Conservation (phyloP, 2,888 invertebrate genomes). For the Ctenicera cuprea region DNA sequence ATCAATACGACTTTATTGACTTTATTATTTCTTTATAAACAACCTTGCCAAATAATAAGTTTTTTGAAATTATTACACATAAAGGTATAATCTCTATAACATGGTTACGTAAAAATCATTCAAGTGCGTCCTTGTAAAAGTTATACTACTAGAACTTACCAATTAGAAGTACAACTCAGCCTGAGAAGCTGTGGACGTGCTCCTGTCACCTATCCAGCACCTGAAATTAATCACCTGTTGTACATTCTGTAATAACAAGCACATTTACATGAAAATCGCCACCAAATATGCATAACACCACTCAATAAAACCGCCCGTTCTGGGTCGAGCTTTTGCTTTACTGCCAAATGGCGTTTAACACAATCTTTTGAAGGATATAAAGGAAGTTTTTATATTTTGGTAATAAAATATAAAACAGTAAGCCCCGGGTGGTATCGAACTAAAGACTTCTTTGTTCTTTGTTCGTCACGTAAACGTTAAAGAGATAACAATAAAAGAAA, state of each 20-base stretch:
- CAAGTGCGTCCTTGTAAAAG: neutral
- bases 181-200: constrained; percentile 32
- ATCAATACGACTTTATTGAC: neutral
- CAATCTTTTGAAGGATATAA: constrained; percentile 8
- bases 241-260: constrained; percentile 25
- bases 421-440: neutral
- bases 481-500: constrained; percentile 18
- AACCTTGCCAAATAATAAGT: neutral
- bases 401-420: constrained; percentile 17
- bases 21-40: neutral
- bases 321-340: neutral
- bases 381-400: constrained; percentile 11
- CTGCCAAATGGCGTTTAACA: neutral
- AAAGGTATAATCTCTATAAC: too few species aligned
- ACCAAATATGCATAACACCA: constrained; percentile 27
- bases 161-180: constrained; percentile 26
- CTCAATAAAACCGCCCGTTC: neutral
- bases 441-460: neutral
- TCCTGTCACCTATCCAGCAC: constrained; percentile 38
- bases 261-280: constrained; percentile 20
- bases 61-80: neutral
- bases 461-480: neutral
- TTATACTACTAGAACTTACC: constrained; percentile 19
- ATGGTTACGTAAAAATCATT: too few species aligned
- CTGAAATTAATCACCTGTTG: constrained; percentile 33